Evolutionary conservation across 2,113 vertebrate genomes (phyloP).

Genomic region (Clarias magur): DNA sequence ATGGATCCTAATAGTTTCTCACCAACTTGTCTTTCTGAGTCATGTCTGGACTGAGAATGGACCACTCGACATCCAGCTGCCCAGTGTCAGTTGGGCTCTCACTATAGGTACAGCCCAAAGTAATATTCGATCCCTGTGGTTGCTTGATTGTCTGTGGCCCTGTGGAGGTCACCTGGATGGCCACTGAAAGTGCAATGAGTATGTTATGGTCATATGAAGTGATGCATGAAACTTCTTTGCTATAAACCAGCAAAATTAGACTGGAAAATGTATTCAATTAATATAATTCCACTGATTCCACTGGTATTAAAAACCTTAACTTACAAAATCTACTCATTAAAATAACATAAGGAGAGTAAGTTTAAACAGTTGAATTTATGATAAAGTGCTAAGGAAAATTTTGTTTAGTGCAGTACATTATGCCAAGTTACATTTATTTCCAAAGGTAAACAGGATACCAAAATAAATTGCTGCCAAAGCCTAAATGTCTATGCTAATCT

Average conservation of each 20-base stretch:
- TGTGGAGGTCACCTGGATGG: constrained; percentile 67
- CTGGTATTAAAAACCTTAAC: not conserved
- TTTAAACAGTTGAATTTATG: not conserved
- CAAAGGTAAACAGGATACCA: not conserved
- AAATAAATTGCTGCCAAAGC: not conserved
- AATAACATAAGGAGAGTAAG: not conserved
- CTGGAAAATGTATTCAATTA: not conserved
- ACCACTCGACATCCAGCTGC: constrained; percentile 85
- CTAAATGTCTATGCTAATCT: no score
- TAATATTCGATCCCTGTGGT: constrained; percentile 72
- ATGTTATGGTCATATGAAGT: not conserved
- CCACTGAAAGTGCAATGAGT: constrained; percentile 50
- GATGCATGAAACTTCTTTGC: not conserved
- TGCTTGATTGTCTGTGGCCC: constrained; percentile 77
- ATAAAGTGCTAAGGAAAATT: not conserved
- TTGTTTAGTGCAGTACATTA: not conserved
- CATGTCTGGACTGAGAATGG: constrained; percentile 78
- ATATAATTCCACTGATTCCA: not conserved
- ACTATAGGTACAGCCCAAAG: constrained; percentile 80
- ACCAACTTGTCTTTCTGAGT: constrained; percentile 76
- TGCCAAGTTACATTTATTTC: not conserved
- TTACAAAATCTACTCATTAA: not conserved
- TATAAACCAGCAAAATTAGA: not conserved
- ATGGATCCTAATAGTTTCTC: constrained; percentile 28
- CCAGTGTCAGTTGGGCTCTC: constrained; percentile 74